Evolutionary conservation across 2,797 vertebrate genomes (phyloP).

Genomic region (Callimico goeldii): DNA sequence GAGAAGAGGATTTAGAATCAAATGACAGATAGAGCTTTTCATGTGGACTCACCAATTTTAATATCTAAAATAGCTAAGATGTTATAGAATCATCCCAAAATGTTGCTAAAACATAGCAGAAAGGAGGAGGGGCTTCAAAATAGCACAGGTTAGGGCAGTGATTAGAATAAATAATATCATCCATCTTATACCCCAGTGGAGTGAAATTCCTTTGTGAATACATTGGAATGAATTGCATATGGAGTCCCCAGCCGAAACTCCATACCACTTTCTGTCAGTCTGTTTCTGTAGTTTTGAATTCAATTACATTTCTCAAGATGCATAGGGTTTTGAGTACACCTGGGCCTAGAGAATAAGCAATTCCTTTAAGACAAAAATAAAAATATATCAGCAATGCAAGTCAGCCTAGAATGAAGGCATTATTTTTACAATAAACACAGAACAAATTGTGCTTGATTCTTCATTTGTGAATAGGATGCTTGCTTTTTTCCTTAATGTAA

Average conservation of each 20-base stretch:
- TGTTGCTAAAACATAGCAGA: not conserved
- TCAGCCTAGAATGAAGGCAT: not conserved
- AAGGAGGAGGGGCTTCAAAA: not conserved
- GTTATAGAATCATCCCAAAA: not conserved
- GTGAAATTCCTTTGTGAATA: not conserved
- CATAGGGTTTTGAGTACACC: not conserved
- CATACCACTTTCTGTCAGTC: no score
- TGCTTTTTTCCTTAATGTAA: not conserved
- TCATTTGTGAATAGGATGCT: not conserved
- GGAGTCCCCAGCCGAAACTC: not conserved
- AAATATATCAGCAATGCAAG: not conserved
- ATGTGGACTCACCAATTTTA: not conserved
- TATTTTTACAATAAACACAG: not conserved
- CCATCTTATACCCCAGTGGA: not conserved
- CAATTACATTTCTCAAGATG: not conserved
- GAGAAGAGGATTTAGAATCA: not conserved
- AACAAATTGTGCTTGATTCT: not conserved
- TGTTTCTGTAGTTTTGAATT: not conserved
- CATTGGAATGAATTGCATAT: not conserved
- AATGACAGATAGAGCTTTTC: not conserved
- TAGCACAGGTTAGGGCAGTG: not conserved
- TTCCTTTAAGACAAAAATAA: not conserved
- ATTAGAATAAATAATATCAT: not conserved
- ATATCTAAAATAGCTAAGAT: not conserved
- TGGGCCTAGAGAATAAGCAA: not conserved